Base-by-base conservation (phyloP, 2,113 vertebrate genomes). In the Hemiprocne comata region DNA sequence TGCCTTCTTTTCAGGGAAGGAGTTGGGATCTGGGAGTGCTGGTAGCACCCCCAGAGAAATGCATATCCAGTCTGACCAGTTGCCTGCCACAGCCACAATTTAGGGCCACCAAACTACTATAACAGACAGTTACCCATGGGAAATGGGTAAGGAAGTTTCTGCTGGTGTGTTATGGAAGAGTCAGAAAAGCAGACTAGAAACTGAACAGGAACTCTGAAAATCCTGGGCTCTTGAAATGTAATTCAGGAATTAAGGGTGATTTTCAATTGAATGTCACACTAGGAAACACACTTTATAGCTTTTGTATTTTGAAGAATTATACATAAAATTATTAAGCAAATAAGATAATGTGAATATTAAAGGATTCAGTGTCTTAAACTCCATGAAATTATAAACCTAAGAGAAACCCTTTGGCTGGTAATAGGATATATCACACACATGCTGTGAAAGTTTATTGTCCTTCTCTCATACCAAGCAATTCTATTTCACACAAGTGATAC, bases 331-430 rank as follows among this genome's bases (percentile, higher is more conserved):
- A 50, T 44, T 40, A 85, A 85, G 66, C 46, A 85, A 89, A 70
- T 50, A 67, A 78, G 46, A 33, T 29, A 67, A 57, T 54, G 26
- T 72, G 54, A 84, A 79, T 81, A 71, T 71, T 79, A 51, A 92
- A 77, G 48, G 46, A 64, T 70, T 71, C 65, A 46, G 8, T 58
- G 53, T 33, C 66, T 86, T 78, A 61, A 85, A 72, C 23, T 51
- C 92, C 69, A 40, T 78, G 91, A 88, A 94, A 94, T 88, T 15
- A n/a, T 29, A 60, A 85, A 74, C 48, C 42, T 70, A 73, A 40
- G 69, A 60, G 76, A 62, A 90, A 5, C 7, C 19, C 42, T 67
- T 89, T 75, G 62, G 51, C 61, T 83, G 55, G 28, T 38, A 90
- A 85, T 60, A 57, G 3, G 13, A 50, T 54, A 54, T 72, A 61